Evolutionary conservation across 2,797 vertebrate species (phyloP), one percentile per base, ranked within the genome.

Genomic region (Danio jaintianensis): DNA sequence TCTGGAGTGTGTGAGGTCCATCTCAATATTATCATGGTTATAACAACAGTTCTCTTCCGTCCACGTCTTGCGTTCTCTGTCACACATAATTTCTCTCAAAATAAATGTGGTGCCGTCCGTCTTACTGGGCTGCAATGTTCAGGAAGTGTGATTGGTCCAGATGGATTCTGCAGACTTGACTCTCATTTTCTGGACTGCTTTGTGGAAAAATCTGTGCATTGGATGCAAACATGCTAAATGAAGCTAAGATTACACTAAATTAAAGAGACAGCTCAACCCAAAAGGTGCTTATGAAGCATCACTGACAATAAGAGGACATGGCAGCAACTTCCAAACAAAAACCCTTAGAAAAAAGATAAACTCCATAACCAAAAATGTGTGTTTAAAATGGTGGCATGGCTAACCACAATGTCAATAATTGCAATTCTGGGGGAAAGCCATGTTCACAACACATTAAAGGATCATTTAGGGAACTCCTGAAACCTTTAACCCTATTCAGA

Each of bases 1-100:
- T 71, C 50, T 76, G 62, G 78, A 38, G 62, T 47, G 61, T 80
- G 80, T 75, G 68, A 55, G 63, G 64, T 59, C 68, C 48, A 80
- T 80, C 80, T 67, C 22, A 20, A 48, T 18, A 36, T 64, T 84
- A 75, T 48, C 15, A 69, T 75, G 22, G 29, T 13, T 42, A 10
- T 6, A 43, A 48, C 9, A 36, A 38, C 61, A 75, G 8, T 50
- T 20, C 13, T 40, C 12, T 45, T 63, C 42, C 40, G 7, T 22
- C 20, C 53, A 7, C 53, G 73, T 61, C 18, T 38, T 63, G 47
- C 20, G 15, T 70, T 58, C 52, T 66, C 61, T 72, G 74, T 68
- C 68, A 15, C 64, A 76, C 20, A 1, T 50, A 55, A n/a, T 45
- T 64, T 83, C 62, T 58, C 18, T 64, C 18, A 22, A 64, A 62